Evolutionary conservation across 2,888 invertebrate species (phyloP).

Genomic region (Bimastos eiseni): DNA sequence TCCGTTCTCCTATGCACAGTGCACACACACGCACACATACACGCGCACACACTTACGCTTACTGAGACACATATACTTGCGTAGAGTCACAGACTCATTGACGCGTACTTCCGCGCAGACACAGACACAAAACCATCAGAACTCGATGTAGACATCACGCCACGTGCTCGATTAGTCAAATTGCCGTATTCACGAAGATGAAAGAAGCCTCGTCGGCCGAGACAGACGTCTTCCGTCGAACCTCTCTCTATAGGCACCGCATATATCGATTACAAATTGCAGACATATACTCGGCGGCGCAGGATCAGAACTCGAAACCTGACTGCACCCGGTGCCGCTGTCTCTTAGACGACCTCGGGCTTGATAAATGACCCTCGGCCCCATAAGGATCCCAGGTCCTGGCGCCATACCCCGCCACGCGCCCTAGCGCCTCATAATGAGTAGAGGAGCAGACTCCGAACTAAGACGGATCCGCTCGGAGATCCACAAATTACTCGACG

Average conservation of each 20-base stretch:
- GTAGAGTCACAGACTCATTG: too few species aligned
- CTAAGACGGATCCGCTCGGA: not conserved
- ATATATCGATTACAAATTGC: not conserved
- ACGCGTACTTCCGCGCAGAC: too few species aligned
- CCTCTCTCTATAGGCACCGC: not conserved
- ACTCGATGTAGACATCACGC: not conserved
- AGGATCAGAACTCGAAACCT: not conserved
- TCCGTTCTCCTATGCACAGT: too few species aligned
- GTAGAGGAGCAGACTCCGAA: not conserved
- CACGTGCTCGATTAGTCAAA: not conserved
- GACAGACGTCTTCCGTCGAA: too few species aligned
- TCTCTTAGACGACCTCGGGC: not conserved
- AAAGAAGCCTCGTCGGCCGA: not conserved
- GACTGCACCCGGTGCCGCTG: slow-evolving; percentile 6
- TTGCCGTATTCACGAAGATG: not conserved
- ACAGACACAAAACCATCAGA: too few species aligned
- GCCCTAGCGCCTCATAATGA: not conserved
- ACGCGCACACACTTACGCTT: too few species aligned
- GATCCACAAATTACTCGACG: slow-evolving; percentile 13
- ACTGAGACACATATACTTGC: too few species aligned
- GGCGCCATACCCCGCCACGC: not conserved
- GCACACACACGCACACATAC: too few species aligned
- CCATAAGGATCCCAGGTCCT: not conserved
- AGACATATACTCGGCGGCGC: not conserved
- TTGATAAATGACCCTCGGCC: not conserved